phyloP scores from a whole-genome alignment of 2,113 vertebrate species.

The Pelodiscus sinensis region DNA sequence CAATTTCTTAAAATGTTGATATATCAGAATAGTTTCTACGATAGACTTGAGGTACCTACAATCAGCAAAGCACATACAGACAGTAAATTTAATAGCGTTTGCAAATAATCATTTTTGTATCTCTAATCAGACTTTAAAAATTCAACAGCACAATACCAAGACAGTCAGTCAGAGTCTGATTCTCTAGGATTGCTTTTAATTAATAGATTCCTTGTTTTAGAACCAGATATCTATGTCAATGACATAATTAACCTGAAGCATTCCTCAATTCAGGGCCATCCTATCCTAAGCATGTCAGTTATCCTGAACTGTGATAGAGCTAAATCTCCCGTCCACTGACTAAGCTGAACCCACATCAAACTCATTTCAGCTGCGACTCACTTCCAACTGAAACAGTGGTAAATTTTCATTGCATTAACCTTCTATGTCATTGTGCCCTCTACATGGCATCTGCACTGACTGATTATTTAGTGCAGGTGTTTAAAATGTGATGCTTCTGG shows the following conservation, averaged over 20 bases:
- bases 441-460: neutral
- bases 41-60: constrained; percentile 94
- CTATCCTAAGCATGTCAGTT: neutral
- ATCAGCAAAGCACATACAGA: constrained; percentile 13
- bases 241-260: neutral
- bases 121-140: neutral
- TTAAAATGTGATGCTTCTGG: neutral
- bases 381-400: neutral
- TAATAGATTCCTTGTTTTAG: neutral
- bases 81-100: neutral
- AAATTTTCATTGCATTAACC: neutral
- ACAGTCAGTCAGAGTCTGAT: neutral
- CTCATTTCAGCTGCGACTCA: neutral
- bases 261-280: neutral
- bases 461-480: neutral
- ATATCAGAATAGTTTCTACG: constrained; percentile 96
- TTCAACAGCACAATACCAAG: neutral
- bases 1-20: constrained; percentile 95
- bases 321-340: neutral
- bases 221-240: neutral
- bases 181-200: neutral
- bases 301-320: neutral
- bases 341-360: neutral
- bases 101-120: neutral
- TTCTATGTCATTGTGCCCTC: neutral